Base-by-base conservation (phyloP, 2,113 vertebrate species). In the Albula glossodonta region DNA sequence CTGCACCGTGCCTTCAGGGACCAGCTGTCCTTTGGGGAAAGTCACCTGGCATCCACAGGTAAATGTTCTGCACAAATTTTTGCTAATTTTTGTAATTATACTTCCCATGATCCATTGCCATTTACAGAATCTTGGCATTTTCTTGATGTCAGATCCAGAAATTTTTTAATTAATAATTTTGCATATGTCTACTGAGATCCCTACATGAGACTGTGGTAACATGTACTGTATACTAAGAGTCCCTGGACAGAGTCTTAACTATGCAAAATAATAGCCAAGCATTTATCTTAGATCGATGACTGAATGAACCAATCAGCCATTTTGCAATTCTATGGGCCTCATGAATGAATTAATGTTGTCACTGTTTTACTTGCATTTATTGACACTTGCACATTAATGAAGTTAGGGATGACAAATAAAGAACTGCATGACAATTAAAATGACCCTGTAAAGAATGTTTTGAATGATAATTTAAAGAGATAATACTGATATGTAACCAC, bases 1-100 rank as follows among this genome's bases (percentile, higher is more conserved):
- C 52, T 70, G 17, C 51, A 52, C 9, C 49, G 53, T 80, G 70
- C 85, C 85, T 86, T 81, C 80, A 52, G 79, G 78, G 78, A 49
- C n/a, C 8, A 2, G 8, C 57, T 2, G 57, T 60, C 57, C 9
- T 60, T 60, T 7, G 41, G 79, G 78, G 84, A 86, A 57, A 48
- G 49, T 56, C 10, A 48, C 49, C 53, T 52, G 48, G 50, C 2
- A 70, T 80, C 53, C 12, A 25, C n/a, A 85, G 78, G 52, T 51
- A 10, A 51, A 66, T 5, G 25, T 70, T 79, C 4, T 66, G 15
- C 60, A 12, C 48, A 17, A 10, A 31, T 66, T 53, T 82, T 5
- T 53, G 25, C 7, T 9, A 51, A 3, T 41, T 19, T 52, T 19
- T 86, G 51, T 66, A 81, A 31, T 80, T 25, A 10, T 70, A 51